Conservation (phyloP, 2,888 invertebrate species). For the Synanthedon myopaeformis region DNA sequence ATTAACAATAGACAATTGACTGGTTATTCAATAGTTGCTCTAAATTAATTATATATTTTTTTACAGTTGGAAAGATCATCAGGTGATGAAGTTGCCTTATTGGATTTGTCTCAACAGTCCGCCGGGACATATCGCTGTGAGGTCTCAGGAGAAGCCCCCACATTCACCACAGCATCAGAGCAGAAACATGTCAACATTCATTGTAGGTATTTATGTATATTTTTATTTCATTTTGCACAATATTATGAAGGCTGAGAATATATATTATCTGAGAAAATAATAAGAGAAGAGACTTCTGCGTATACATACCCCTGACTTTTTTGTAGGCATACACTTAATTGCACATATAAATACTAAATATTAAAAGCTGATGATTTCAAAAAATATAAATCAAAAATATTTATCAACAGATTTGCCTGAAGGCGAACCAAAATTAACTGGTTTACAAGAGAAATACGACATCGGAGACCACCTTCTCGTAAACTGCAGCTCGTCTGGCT, state of each 20-base stretch:
- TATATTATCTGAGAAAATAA: too few relatives aligned
- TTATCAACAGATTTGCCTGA: constrained; percentile 78
- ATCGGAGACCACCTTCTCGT: constrained; percentile 80
- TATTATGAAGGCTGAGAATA: not conserved
- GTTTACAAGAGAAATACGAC: constrained; percentile 80
- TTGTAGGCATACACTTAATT: too few relatives aligned
- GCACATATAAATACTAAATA: too few relatives aligned
- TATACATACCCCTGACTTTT: too few relatives aligned
- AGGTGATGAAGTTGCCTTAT: constrained; percentile 66
- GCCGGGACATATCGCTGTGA: constrained; percentile 67
- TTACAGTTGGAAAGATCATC: constrained; percentile 73
- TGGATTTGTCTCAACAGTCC: constrained; percentile 53
- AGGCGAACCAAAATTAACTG: constrained; percentile 81
- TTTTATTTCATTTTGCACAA: not conserved
- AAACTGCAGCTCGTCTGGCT: constrained; percentile 84
- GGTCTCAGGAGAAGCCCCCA: constrained; percentile 67
- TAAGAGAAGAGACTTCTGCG: too few relatives aligned
- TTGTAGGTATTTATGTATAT: constrained; percentile 39
- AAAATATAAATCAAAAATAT: not conserved
- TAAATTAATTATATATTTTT: not conserved
- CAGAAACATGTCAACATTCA: constrained; percentile 55
- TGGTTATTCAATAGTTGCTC: not conserved
- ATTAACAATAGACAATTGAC: not conserved
- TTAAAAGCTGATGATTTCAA: too few relatives aligned
- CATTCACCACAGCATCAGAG: constrained; percentile 48